Percentiles rank a stretch among this genome's conserved stretches.
These are phyloP conservation scores for Loripinus fragilis DNA, from an alignment of 2,888 invertebrate genomes.

Conservation along the genomic window DNA sequence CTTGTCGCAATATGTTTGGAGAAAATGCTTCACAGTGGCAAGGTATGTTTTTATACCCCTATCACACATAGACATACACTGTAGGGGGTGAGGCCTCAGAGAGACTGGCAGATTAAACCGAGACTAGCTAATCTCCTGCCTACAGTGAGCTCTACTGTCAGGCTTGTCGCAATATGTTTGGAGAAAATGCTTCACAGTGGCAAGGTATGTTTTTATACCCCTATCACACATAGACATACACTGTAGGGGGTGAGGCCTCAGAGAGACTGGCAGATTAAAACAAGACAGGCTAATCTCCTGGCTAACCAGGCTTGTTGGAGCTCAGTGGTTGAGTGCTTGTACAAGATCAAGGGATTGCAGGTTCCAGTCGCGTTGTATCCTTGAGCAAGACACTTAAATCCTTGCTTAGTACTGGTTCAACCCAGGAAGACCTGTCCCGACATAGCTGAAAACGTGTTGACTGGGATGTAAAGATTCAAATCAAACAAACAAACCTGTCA, in stretches of 20 bases:
- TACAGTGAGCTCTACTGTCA: conserved; percentile 96
- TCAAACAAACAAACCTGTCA: conserved; percentile 97
- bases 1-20: conserved; percentile 96
- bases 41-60: too few species aligned
- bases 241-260: conserved; percentile 84
- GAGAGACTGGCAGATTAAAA: conserved; percentile 97
- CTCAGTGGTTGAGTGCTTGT: too few species aligned
- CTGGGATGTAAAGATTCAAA: too few species aligned
- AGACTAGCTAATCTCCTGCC: conserved; percentile 95
- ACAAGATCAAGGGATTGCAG: too few species aligned
- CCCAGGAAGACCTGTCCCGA: too few species aligned
- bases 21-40: conserved; percentile 87
- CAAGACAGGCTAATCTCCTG: conserved; percentile 94
- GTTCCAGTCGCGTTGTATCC: too few species aligned
- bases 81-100: conserved; percentile 87
- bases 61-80: too few species aligned
- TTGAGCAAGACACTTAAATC: too few species aligned
- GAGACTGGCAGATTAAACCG: conserved; percentile 96
- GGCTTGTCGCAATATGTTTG: conserved; percentile 97
- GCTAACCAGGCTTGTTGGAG: too few species aligned
- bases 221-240: too few species aligned
- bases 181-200: conserved; percentile 88
- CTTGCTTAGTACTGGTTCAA: too few species aligned
- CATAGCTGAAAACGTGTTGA: too few species aligned
- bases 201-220: conserved; percentile 70